Conservation (phyloP, 2,797 vertebrate genomes). For the Rhinoraja longicauda region DNA sequence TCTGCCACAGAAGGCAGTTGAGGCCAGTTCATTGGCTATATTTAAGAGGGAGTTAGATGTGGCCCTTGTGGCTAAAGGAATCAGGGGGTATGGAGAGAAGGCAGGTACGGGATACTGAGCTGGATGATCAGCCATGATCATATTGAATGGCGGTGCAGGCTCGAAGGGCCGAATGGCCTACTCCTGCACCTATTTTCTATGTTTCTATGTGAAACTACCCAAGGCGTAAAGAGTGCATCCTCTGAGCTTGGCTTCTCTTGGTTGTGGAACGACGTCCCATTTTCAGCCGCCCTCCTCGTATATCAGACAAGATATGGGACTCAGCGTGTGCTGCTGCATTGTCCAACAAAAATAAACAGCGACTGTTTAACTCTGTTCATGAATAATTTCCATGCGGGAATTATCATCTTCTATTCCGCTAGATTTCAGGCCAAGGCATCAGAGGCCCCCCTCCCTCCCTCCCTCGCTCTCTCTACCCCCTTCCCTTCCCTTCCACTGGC, state of each 20-base stretch:
- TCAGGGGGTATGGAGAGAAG: too few relatives aligned
- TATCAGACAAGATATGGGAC: not conserved
- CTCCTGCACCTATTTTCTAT: too few relatives aligned
- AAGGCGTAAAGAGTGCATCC: not conserved
- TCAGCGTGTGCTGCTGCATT: not conserved
- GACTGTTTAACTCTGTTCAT: conserved; percentile 28
- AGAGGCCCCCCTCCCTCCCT: conserved; percentile 41
- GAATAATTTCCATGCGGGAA: conserved; percentile 36
- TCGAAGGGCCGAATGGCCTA: too few relatives aligned
- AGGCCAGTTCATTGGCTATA: too few relatives aligned
- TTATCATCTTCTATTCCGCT: conserved; percentile 40
- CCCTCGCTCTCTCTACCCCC: conserved; percentile 7
- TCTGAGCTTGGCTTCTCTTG: not conserved
- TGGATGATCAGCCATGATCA: too few relatives aligned
- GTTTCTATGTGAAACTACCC: not conserved
- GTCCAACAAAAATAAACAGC: conserved; percentile 15
- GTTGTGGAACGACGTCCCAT: not conserved
- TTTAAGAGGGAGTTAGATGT: too few relatives aligned
- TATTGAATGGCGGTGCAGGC: too few relatives aligned
- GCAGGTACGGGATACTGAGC: too few relatives aligned
- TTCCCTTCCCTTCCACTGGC: conserved; percentile 51
- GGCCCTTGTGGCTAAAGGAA: too few relatives aligned
- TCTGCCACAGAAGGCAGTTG: too few relatives aligned
- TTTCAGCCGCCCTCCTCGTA: too few relatives aligned
- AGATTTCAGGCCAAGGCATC: conserved; percentile 44